Percentiles rank a stretch among this genome's conserved stretches.
Conservation (phyloP, 2,113 vertebrate species). For the Morphnarchus princeps region DNA sequence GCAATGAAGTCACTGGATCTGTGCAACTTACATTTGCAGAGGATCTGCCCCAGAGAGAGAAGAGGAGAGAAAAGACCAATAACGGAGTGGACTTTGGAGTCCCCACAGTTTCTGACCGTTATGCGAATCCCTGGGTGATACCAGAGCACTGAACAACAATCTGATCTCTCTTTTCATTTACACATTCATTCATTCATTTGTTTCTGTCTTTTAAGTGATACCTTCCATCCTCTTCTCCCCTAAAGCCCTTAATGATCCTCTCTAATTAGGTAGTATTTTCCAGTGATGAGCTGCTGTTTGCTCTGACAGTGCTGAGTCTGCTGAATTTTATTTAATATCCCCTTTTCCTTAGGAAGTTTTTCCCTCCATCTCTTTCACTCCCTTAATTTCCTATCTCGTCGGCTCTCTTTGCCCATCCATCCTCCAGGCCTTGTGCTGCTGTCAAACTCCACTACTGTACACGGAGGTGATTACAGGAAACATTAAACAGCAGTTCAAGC, state of each 20-base stretch:
- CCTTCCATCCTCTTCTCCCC: neutral
- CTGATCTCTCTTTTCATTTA: neutral
- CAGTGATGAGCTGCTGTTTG: neutral
- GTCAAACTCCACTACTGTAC: neutral
- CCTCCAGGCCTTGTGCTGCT: neutral
- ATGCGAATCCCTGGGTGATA: rapidly evolving
- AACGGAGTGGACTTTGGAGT: neutral
- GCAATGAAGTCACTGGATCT: neutral
- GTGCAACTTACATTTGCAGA: neutral
- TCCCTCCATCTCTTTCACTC: neutral
- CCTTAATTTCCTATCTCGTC: neutral
- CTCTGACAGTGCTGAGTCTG: neutral
- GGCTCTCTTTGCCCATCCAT: neutral
- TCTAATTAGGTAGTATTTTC: neutral
- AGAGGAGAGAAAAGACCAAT: neutral
- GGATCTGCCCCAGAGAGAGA: neutral
- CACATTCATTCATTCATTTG: neutral
- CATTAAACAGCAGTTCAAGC: neutral
- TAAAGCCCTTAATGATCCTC: neutral
- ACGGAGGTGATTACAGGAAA: neutral
- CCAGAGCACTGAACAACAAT: neutral
- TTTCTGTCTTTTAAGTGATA: neutral
- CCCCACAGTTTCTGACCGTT: neutral
- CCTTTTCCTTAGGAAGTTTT: neutral
- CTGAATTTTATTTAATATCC: neutral